A percentile compares a stretch with the other conserved stretches of the same genome.
Conservation (phyloP, 2,797 vertebrate species). For the Harpagifer antarcticus region DNA sequence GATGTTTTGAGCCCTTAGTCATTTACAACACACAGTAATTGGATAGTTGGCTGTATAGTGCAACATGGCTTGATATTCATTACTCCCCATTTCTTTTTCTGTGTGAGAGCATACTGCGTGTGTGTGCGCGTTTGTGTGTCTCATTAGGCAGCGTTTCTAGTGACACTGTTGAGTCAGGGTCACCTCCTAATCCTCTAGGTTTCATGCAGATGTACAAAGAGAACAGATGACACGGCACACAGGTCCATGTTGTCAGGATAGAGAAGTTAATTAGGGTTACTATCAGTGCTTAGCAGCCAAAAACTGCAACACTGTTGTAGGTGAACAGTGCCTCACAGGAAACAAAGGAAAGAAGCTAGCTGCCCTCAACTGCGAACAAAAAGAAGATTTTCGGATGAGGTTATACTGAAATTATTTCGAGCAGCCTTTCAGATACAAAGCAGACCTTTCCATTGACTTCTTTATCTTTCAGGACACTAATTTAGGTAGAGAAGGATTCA, state of each 20-base stretch:
- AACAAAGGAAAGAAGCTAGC: neutral
- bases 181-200: constrained; percentile 60
- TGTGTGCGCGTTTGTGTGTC: constrained; percentile 19
- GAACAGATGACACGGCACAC: constrained; percentile 70
- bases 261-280: constrained; percentile 71
- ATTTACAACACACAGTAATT: constrained; percentile 62
- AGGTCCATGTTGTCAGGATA: constrained; percentile 58
- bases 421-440: constrained; percentile 11
- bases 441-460: neutral
- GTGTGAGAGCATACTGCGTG: constrained; percentile 4
- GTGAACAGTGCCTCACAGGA: constrained; percentile 16
- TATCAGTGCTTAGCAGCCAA: constrained; percentile 65
- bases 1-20: constrained; percentile 11
- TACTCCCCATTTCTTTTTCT: constrained; percentile 35
- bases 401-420: constrained; percentile 18
- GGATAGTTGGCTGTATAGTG: constrained; percentile 35
- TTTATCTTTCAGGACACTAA: constrained; percentile 3
- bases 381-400: neutral
- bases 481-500: constrained; percentile 3
- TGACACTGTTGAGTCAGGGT: constrained; percentile 59
- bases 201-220: constrained; percentile 58
- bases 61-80: constrained; percentile 57
- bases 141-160: constrained; percentile 70
- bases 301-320: constrained; percentile 21
- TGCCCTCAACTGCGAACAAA: constrained; percentile 7